These are phyloP conservation scores for Himalopsyche anomala DNA, from an alignment of 2,888 invertebrate species.

Conservation along the genomic window DNA sequence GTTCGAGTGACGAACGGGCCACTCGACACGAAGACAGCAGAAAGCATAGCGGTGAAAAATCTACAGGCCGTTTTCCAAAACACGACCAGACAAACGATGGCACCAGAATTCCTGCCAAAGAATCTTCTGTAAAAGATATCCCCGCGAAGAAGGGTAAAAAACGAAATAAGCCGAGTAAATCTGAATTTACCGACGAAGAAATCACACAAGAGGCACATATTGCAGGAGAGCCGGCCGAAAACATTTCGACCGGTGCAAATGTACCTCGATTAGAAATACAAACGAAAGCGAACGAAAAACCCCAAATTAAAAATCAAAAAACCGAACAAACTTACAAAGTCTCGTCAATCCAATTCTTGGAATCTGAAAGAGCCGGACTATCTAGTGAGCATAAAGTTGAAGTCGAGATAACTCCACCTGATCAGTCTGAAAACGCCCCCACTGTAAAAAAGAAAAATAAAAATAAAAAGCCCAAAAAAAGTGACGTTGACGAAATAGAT, in stretches of 20 bases:
- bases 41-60: constrained; percentile 55
- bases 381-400: constrained; percentile 24
- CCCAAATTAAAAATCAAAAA: constrained; percentile 47
- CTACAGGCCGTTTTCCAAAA: constrained; percentile 53
- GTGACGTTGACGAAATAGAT: constrained; percentile 72
- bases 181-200: constrained; percentile 58
- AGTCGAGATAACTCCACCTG: constrained; percentile 48
- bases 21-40: constrained; percentile 61
- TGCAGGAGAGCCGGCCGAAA: constrained; percentile 60
- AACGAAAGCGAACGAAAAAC: constrained; percentile 55
- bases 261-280: constrained; percentile 12
- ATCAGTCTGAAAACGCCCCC: constrained; percentile 62
- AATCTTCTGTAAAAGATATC: constrained; percentile 60
- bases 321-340: constrained; percentile 12
- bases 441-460: constrained; percentile 62
- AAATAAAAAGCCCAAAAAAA: constrained; percentile 64
- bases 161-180: constrained; percentile 65
- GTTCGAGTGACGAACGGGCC: constrained; percentile 67
- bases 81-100: constrained; percentile 54
- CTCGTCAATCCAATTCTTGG: background rate
- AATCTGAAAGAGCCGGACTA: background rate
- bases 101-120: constrained; percentile 56
- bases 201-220: constrained; percentile 44
- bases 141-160: constrained; percentile 62
- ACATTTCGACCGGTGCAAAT: constrained; percentile 37